A percentile compares a stretch with the other conserved stretches of the same genome.
phyloP scores from a whole-genome alignment of 2,113 vertebrate species.

The Puffinus mauretanicus region DNA sequence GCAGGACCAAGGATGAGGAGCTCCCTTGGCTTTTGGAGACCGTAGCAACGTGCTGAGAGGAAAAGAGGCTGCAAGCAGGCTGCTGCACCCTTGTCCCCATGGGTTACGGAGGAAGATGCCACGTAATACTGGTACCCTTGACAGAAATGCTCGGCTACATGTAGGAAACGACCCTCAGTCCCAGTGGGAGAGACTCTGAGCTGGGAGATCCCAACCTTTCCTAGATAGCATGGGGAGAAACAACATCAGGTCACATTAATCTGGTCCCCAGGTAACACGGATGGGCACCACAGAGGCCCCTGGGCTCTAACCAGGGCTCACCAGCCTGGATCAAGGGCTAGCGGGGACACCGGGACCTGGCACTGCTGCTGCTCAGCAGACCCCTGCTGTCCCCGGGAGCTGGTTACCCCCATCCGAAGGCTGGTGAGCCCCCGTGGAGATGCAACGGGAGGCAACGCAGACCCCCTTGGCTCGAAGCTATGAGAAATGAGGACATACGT shows the following conservation, averaged over 20 bases:
- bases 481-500: background rate
- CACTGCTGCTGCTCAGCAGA: background rate
- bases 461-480: fast-evolving
- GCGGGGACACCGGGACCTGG: background rate
- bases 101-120: background rate
- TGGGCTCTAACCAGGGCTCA: background rate
- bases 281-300: background rate
- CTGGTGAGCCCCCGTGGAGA: background rate
- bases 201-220: background rate
- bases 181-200: background rate
- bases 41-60: background rate
- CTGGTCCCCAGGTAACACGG: background rate
- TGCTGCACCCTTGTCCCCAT: background rate
- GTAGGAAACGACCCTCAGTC: background rate
- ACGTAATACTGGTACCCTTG: background rate
- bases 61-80: background rate
- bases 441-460: background rate
- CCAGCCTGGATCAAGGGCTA: background rate
- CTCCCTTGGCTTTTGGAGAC: background rate
- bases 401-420: background rate
- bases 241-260: background rate
- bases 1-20: background rate
- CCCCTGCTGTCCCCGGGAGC: background rate
- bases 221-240: background rate
- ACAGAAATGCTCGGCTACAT: background rate